phyloP scores from a whole-genome alignment of 1,140 invertebrate genomes.

The Drosophila pruinosa region DNA sequence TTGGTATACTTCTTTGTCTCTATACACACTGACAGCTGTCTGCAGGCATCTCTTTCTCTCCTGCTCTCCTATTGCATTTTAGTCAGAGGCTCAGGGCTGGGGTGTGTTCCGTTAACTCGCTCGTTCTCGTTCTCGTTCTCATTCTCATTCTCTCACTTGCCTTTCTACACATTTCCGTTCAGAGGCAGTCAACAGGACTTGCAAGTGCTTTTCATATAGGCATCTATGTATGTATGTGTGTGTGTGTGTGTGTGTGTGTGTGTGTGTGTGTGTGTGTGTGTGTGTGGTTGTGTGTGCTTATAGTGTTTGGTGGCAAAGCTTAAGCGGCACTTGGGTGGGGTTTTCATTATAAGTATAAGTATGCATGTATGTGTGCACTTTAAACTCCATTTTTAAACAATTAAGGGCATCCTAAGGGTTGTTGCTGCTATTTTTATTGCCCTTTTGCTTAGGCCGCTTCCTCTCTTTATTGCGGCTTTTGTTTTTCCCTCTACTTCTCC shows the following conservation, averaged over 20 bases:
- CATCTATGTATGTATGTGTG: background rate
- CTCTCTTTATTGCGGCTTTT: slow-evolving; percentile 29
- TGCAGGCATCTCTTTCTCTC: slow-evolving; percentile 33
- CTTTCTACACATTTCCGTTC: slow-evolving; percentile 43
- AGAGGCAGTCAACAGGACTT: slow-evolving; percentile 59
- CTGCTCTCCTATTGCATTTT: slow-evolving; percentile 35
- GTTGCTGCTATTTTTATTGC: slow-evolving; percentile 24
- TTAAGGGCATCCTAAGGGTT: slow-evolving; percentile 55
- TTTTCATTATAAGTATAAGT: slow-evolving; percentile 1
- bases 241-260: background rate
- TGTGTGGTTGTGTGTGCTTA: background rate
- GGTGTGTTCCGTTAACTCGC: slow-evolving; percentile 61
- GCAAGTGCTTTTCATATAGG: slow-evolving; percentile 43
- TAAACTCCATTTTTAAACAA: slow-evolving; percentile 66
- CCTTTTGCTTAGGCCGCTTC: slow-evolving; percentile 28
- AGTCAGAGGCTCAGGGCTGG: slow-evolving; percentile 25
- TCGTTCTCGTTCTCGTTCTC: slow-evolving; percentile 20
- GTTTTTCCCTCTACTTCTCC: slow-evolving; percentile 8
- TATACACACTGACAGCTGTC: slow-evolving; percentile 41
- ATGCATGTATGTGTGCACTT: slow-evolving; percentile 23
- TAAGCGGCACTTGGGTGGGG: slow-evolving; percentile 43
- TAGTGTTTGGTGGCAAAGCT: slow-evolving; percentile 38
- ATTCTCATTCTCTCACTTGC: slow-evolving; percentile 42
- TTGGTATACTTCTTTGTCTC: slow-evolving; percentile 74
- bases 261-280: slow-evolving; percentile 1